Percentiles rank a stretch among this genome's conserved stretches.
Conservation (phyloP, 2,797 vertebrate species). For the Crenichthys baileyi region DNA sequence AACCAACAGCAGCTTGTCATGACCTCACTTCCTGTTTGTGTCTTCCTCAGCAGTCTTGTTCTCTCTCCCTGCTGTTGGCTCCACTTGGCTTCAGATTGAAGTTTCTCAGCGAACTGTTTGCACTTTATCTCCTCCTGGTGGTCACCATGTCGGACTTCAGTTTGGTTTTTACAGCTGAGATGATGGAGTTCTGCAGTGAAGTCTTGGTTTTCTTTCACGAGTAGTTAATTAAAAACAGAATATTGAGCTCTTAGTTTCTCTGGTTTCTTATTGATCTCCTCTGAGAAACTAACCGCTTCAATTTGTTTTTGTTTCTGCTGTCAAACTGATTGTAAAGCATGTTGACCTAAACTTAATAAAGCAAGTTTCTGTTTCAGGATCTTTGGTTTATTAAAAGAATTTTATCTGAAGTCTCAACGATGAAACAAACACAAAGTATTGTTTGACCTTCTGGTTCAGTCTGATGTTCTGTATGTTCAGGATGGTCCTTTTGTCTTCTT, state of each 20-base stretch:
- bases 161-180: not conserved
- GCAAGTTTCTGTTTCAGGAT: not conserved
- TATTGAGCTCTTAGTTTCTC: not conserved
- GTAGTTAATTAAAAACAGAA: constrained; percentile 1
- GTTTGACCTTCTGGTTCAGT: too few relatives aligned
- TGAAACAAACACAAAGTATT: too few relatives aligned
- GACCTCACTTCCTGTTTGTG: not conserved
- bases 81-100: not conserved
- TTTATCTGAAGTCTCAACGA: not conserved
- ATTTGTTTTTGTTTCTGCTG: not conserved
- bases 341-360: constrained; percentile 5
- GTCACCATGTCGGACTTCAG: not conserved
- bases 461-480: too few relatives aligned
- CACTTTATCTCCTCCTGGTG: constrained; percentile 44
- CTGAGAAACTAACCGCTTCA: not conserved
- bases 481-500: too few relatives aligned
- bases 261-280: not conserved
- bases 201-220: constrained; percentile 12
- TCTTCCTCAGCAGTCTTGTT: not conserved
- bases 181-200: not conserved
- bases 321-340: constrained; percentile 3
- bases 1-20: not conserved
- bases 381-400: not conserved
- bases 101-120: constrained; percentile 12
- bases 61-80: not conserved